Conservation (phyloP, 1,140 invertebrate species). For the Wiebesia pumilae region DNA sequence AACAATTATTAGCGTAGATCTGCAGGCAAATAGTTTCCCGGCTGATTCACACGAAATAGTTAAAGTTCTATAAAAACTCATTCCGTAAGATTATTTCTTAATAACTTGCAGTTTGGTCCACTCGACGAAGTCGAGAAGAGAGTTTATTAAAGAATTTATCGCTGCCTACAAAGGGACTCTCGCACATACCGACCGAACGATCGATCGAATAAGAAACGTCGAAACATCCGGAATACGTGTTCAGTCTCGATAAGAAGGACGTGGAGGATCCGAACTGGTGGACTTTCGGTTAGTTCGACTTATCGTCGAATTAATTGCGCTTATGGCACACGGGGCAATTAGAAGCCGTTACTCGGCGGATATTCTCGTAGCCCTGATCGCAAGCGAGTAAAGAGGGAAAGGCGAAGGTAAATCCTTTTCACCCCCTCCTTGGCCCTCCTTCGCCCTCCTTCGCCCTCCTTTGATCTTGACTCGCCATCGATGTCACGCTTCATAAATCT, state of each 20-base stretch:
- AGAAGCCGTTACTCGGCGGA: constrained; percentile 54
- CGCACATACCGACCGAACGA: not conserved
- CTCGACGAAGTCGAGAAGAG: too few species aligned
- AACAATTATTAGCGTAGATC: not conserved
- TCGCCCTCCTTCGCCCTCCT: constrained; percentile 29
- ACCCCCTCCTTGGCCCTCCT: too few species aligned
- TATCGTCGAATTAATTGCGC: constrained; percentile 55
- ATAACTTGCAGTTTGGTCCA: too few species aligned
- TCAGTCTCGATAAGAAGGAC: not conserved
- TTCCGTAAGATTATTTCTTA: too few species aligned
- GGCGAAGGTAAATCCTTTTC: constrained; percentile 18
- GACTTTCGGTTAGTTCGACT: not conserved
- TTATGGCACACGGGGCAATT: constrained; percentile 54
- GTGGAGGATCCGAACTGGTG: too few species aligned
- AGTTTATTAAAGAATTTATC: too few species aligned
- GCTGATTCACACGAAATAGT: too few species aligned
- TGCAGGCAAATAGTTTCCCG: too few species aligned
- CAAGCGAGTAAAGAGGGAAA: not conserved
- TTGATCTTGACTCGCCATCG: constrained; percentile 39
- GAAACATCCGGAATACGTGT: not conserved
- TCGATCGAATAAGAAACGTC: constrained; percentile 1
- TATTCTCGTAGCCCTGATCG: constrained; percentile 1
- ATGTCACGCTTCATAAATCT: constrained; percentile 46
- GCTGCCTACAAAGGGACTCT: not conserved
- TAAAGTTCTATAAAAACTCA: too few species aligned